These are phyloP conservation scores for Novumbra hubbsi DNA, from an alignment of 2,797 vertebrate species.

Conservation along the genomic window DNA sequence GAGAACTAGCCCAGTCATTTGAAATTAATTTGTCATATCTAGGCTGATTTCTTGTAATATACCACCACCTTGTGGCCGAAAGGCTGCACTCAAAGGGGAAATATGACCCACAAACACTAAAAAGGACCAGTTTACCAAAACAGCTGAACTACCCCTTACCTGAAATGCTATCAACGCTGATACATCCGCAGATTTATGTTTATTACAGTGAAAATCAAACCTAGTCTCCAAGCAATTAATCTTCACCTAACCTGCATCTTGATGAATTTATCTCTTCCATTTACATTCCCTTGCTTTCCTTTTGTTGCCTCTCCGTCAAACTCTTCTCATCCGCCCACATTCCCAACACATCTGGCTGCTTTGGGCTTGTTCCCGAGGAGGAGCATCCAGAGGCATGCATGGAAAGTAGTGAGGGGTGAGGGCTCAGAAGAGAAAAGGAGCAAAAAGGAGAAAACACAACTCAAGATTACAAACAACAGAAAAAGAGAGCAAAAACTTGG, in stretches of 20 bases:
- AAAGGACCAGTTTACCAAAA: neutral
- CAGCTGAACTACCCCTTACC: neutral
- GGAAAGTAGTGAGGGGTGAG: conserved; percentile 8
- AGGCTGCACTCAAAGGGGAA: neutral
- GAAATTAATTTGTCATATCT: neutral
- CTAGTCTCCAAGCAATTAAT: neutral
- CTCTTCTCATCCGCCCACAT: conserved; percentile 51
- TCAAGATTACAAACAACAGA: conserved; percentile 1
- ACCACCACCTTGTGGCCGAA: conserved; percentile 58
- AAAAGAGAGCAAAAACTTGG: conserved; percentile 8
- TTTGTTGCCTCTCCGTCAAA: conserved; percentile 7
- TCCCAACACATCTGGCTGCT: conserved; percentile 65
- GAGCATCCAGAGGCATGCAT: neutral
- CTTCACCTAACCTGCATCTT: neutral
- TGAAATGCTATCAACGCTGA: too few species aligned
- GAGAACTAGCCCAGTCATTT: too few species aligned
- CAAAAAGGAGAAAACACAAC: conserved; percentile 4
- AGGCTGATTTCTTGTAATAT: conserved; percentile 31
- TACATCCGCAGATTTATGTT: neutral
- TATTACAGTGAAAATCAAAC: neutral
- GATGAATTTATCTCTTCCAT: neutral
- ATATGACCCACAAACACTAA: neutral
- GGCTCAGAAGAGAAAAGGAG: conserved; percentile 8
- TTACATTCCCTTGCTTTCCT: neutral
- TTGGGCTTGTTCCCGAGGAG: conserved; percentile 52